Base-by-base conservation (phyloP, 2,113 vertebrate genomes). In the Microcebus griseorufus region DNA sequence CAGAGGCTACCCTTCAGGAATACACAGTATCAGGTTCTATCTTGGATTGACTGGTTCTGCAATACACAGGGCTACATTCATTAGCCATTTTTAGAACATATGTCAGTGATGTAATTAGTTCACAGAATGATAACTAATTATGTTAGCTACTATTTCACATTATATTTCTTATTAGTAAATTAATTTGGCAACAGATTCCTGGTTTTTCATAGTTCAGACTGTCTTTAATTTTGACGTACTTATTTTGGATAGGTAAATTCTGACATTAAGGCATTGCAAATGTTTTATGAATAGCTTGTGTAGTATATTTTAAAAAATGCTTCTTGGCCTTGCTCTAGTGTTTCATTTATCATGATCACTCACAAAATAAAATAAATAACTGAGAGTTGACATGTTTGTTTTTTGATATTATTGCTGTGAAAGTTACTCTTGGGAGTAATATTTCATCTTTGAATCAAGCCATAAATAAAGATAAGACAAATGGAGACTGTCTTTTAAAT, bases 401-500 rank as follows among this genome's bases (percentile, higher is more conserved):
- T 96, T 93, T 88, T n/a, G 0, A 48, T 93, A 58, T 93, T 96
- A 78, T 84, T 93, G 34, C 70, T 85, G 4, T 84, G 80, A 64
- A 95, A 90, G 34, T 93, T 86, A 73, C 80, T 78, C 37, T 79
- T 80, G 60, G 37, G 48, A 83, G 39, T 84, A 95, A 95, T 96
- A 95, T 84, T 96, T 97, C 69, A 90, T 96, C n/a, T 95, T 96
- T 85, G 48, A 83, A 79, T 94, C 39, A 96, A 90, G 51, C 25
- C 62, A 58, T 88, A 79, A 93, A 96, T 92, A 94, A 94, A 93
- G 37, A 87, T 78, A 69, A 94, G 76, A 80, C 32, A 90, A 96
- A 96, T 93, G 76, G 86, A 84, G 82, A 67, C 27, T 55, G 23
- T 93, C 58, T 93, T 94, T 93, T 75, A 90, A 83, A 79, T 83